Base-by-base conservation (phyloP, 2,797 vertebrate genomes). In the Semaprochilodus insignis region DNA sequence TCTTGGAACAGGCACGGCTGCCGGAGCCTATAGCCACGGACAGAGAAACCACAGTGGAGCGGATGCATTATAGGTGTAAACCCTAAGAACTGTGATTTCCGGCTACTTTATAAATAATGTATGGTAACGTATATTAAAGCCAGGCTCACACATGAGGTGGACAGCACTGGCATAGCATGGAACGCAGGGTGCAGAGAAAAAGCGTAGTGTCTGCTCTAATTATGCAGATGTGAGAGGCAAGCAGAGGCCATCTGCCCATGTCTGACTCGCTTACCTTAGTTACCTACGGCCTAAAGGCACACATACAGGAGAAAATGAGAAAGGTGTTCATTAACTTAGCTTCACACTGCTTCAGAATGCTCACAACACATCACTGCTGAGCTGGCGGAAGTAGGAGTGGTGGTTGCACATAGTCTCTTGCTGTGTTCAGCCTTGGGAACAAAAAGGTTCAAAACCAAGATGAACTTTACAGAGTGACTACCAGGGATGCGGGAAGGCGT, bases 71-170 rank as follows among this genome's bases (percentile, higher is more conserved):
- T 90, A 93, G 90, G 89, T 91, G 91, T 91, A 93, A 92, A 92
- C 88, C 90, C 72, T 85, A 90, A 88, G 87, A 91, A 89, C 72
- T 89, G 88, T 87, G 71, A 69, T 80, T 71, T 90, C 88, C 88
- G 87, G 83, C 87, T 86, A 84, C 91, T 87, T 91, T 85, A 94
- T 95, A 93, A 95, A 95, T 95, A 94, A 94, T 95, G 93, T 89
- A 94, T 93, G 90, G 90, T 92, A 92, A 94, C 94, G 91, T 94
- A 94, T 94, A 94, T 94, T 94, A 93, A 92, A 92, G 91, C 89
- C 85, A 84, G 66, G 16, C 36, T 79, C 77, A 78, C 21, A 55
- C 60, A 13, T 23, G 54, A 40, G 17, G 16, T 60, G 16, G 36
- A 51, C 74, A 14, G 83, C n/a, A 16, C 89, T 89, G 91, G 87